Evolutionary conservation across 2,888 invertebrate species (phyloP).

Genomic region (Dynastes tityus): DNA sequence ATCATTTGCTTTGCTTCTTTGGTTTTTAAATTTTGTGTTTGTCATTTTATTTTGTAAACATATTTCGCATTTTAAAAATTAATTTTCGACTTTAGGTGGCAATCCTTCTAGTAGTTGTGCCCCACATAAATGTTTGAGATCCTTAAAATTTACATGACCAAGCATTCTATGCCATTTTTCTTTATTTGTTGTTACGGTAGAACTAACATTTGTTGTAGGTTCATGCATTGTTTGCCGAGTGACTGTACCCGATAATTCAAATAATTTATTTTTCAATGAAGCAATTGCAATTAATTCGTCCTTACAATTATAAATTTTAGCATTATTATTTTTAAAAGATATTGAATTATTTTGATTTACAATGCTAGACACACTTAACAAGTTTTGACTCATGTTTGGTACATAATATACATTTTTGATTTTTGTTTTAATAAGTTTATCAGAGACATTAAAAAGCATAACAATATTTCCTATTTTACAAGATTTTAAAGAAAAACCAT

Average conservation of each 20-base stretch:
- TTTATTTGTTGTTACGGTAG: too few species aligned
- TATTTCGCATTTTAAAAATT: conserved; percentile 9
- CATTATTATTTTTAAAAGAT: conserved; percentile 45
- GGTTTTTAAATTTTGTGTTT: conserved; percentile 56
- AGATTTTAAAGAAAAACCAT: conserved; percentile 19
- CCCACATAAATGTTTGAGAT: too few species aligned
- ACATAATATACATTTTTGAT: conserved; percentile 37
- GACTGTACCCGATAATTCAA: background rate
- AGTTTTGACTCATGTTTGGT: conserved; percentile 48
- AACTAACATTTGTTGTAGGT: too few species aligned
- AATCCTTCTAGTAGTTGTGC: background rate
- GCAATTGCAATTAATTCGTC: conserved; percentile 49
- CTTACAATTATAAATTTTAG: conserved; percentile 32
- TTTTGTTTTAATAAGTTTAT: background rate
- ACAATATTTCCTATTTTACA: background rate
- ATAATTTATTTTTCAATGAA: conserved; percentile 45
- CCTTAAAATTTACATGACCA: too few species aligned
- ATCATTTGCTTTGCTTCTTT: conserved; percentile 54
- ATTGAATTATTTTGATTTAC: conserved; percentile 44
- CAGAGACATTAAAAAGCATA: background rate
- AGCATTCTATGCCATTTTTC: too few species aligned
- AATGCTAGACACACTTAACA: conserved; percentile 29
- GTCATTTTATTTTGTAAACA: background rate
- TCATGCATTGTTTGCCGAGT: conserved; percentile 9
- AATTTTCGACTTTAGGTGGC: background rate